phyloP scores from a whole-genome alignment of 2,888 invertebrate species.

The Teleiodes luculella region DNA sequence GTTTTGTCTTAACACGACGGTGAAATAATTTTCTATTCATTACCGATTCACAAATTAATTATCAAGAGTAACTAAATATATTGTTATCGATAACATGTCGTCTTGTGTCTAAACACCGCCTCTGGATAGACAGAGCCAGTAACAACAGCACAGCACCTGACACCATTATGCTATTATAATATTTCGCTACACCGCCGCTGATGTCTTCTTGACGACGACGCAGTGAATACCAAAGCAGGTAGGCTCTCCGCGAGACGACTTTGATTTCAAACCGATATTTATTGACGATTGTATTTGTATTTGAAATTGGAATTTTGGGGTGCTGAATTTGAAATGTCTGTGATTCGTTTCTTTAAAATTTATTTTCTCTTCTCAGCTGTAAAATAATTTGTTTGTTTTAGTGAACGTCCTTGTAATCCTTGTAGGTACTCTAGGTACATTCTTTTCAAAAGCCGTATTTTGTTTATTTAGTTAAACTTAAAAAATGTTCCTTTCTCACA shows the following conservation, averaged over 20 bases:
- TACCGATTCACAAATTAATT: too few relatives aligned
- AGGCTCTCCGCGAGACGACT: slow-evolving; percentile 34
- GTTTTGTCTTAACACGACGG: too few relatives aligned
- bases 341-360: slow-evolving; percentile 41
- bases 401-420: too few relatives aligned
- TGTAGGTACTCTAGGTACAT: too few relatives aligned
- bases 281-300: slow-evolving; percentile 59
- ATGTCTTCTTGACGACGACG: slow-evolving; percentile 74
- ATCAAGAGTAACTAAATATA: background rate
- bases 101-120: background rate
- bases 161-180: slow-evolving; percentile 77
- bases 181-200: slow-evolving; percentile 74
- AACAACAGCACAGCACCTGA: slow-evolving; percentile 72
- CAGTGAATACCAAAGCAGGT: slow-evolving; percentile 73
- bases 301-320: slow-evolving; percentile 40
- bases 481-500: too few relatives aligned
- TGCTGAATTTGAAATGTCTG: slow-evolving; percentile 14
- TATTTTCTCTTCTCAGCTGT: too few relatives aligned
- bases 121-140: slow-evolving; percentile 21
- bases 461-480: too few relatives aligned
- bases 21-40: too few relatives aligned
- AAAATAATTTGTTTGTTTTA: too few relatives aligned
- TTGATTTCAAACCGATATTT: slow-evolving; percentile 58
- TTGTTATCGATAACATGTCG: background rate
- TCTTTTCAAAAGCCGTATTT: too few relatives aligned